Evolutionary conservation across 2,888 invertebrate species (phyloP), one percentile per base, ranked within the genome.

Genomic region (Crossocerus cetratus): DNA sequence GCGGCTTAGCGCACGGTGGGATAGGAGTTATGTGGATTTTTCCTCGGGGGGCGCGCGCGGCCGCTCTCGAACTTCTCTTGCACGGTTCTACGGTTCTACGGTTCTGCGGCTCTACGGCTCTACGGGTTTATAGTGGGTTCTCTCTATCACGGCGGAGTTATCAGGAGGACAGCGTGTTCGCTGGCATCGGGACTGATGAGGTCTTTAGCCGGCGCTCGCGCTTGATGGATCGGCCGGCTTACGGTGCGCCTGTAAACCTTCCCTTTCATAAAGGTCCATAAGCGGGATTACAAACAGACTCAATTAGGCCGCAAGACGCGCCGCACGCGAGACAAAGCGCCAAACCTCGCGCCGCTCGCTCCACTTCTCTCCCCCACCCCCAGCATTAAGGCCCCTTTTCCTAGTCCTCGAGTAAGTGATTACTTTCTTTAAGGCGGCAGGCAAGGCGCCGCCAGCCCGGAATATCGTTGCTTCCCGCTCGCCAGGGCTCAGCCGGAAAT

Each of bases 141-240:
- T 70, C 73, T 75, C 75, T 65, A 14, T 16, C 49, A 49, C 63
- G 66, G 69, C 60, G 68, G 67, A 76, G 81, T 78, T 83, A 83
- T 83, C 79, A 74, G 73, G 73, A 45, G 68, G 77, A 81, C 83
- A 82, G 74, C 83, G 75, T 78, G 83, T 80, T 83, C 78, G 79
- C 76, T 70, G 70, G 77, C 78, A 80, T 74, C 76, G 69, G 76
- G 80, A 82, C 79, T 80, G 83, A 84, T 84, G 84, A 84, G 81
- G 78, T 83, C 83, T 84, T 83, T 83, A 84, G 84, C 79, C 74
- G 78, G 76, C 76, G 79, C 79, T 83, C 81, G 63, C 65, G 63
- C 58, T 78, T 86, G 86, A 86, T 84, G 85, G 83, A 86, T 86
- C 85, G 80, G 72, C 75, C 72, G 83, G 82, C 83, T 86, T 84